These are phyloP conservation scores for Eumerus sabulonum DNA, from an alignment of 2,888 invertebrate species.

Conservation along the genomic window DNA sequence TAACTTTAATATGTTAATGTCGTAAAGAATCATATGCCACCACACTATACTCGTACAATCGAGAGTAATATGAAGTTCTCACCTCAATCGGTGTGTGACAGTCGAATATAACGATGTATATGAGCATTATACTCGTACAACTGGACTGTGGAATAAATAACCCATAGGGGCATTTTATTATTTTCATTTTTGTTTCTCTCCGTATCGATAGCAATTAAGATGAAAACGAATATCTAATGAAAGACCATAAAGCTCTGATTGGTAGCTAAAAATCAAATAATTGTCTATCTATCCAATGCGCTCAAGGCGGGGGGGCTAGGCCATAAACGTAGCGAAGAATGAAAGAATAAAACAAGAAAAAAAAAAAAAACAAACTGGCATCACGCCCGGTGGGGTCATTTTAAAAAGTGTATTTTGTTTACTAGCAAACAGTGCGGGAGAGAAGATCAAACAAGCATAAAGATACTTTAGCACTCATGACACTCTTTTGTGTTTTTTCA, in stretches of 20 bases:
- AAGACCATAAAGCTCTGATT: conserved; percentile 27
- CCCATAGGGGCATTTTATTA: conserved; percentile 1
- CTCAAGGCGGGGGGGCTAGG: neutral
- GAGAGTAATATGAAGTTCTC: neutral
- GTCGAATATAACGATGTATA: conserved; percentile 27
- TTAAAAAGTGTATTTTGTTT: conserved; percentile 36
- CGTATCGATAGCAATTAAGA: conserved; percentile 28
- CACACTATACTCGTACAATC: conserved; percentile 29
- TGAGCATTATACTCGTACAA: neutral
- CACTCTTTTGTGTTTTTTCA: conserved; percentile 18
- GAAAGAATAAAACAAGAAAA: conserved; percentile 9
- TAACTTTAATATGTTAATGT: conserved; percentile 47
- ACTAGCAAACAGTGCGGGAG: neutral
- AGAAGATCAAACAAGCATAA: conserved; percentile 10
- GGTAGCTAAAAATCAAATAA: conserved; percentile 36
- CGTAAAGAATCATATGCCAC: conserved; percentile 26
- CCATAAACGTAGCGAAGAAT: too few species aligned
- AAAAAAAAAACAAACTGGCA: neutral
- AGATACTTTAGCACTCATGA: conserved; percentile 18
- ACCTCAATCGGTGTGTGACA: conserved; percentile 12
- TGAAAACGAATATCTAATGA: conserved; percentile 46
- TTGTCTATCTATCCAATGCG: conserved; percentile 20
- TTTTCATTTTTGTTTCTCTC: neutral
- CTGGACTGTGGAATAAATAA: conserved; percentile 28
- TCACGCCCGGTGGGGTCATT: conserved; percentile 36